Base-by-base conservation (phyloP, 2,797 vertebrate genomes). In the Miichthys miiuy region DNA sequence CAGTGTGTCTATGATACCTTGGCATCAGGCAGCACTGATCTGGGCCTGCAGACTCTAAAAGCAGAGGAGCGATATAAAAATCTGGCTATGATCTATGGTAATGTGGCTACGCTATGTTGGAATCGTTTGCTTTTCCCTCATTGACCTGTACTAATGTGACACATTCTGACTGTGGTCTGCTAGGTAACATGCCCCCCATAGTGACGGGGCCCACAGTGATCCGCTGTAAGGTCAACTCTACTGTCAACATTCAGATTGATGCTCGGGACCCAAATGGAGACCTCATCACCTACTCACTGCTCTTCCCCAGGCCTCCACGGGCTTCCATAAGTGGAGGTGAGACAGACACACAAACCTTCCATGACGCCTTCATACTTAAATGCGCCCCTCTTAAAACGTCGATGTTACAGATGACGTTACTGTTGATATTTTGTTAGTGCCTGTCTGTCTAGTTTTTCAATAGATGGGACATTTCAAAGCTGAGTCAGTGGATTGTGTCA, bases 181-280 rank as follows among this genome's bases (percentile, higher is more conserved):
- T 71, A 97, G 96, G 95, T 42, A 96, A 95, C 89, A 91, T 93
- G 81, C 95, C 95, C 8, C 96, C 96, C 57, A 89, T 95, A 20
- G 86, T 96, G 85, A 94, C 81, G 2, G 87, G 87, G 48, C 96
- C 96, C 9, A 89, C 75, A 2, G 80, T 95, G 64, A 96, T 97
- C 82, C 90, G 41, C 2, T 79, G 87, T 68, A 91, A 86, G 79
- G 92, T 96, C 78, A 95, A 95, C 69, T 81, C 85, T 10, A 91
- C 92, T 2, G 71, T 93, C 76, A 91, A 60, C 52, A 44, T 94
- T 65, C 87, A 88, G 74, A 87, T 96, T 61, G 63, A 84, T 0
- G 94, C 95, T 54, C 74, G 92, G 74, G 96, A 96, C 72, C 85
- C 92, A 1, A 96, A 96, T 66, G 90, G 81, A 60, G 95, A 97